Evolutionary conservation across 2,113 vertebrate species (phyloP).

Genomic region (Axis porcinus): DNA sequence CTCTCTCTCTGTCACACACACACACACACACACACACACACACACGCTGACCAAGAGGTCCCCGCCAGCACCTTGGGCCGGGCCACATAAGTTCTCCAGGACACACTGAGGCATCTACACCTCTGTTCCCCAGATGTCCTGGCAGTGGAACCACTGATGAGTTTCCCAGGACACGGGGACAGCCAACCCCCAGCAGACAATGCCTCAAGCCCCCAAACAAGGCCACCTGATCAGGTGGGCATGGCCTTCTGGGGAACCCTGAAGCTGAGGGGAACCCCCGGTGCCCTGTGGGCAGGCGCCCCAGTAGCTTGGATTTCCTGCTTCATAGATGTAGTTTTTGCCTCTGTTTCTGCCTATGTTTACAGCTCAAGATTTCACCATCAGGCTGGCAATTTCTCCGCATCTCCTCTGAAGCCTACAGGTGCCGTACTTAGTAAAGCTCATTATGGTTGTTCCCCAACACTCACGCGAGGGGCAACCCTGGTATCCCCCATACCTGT

Average conservation of each 20-base stretch:
- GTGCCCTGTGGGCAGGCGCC: accelerated
- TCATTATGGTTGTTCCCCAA: background rate
- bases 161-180: background rate
- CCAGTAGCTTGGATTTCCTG: background rate
- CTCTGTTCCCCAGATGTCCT: background rate
- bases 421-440: conserved; percentile 45
- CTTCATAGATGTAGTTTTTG: background rate
- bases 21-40: background rate
- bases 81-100: background rate
- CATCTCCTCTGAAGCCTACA: conserved; percentile 39
- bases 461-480: accelerated
- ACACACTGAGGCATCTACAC: background rate
- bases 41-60: background rate
- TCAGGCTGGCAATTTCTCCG: conserved; percentile 47
- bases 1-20: no score
- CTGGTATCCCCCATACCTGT: background rate
- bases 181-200: background rate
- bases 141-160: background rate
- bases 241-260: background rate
- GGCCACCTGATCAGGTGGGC: background rate
- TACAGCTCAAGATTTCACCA: conserved; percentile 31
- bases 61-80: background rate
- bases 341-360: background rate
- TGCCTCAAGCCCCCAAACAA: background rate
- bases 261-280: no score